Base-by-base conservation (phyloP, 1,140 invertebrate genomes). In the Harpegnathos saltator region DNA sequence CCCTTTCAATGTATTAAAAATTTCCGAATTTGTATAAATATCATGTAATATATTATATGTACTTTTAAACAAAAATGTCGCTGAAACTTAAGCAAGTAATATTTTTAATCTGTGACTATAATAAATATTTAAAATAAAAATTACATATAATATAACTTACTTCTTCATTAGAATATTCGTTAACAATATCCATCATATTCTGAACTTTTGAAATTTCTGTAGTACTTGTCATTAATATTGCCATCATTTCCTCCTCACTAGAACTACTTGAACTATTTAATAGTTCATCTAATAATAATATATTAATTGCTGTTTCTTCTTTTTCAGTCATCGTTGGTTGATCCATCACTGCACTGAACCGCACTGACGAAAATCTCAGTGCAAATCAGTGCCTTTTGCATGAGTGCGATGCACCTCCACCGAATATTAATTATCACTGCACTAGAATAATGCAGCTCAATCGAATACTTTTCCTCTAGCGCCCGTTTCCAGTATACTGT, bases 41-140 rank as follows among this genome's bases (percentile, higher is more conserved):
- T 62, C 15, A 17, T 62, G 15, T 62, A 62, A 62, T 62, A 29
- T 62, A 33, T 62, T 2, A 33, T 29, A 62, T n/a, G 59, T 62
- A 33, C 15, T n/a, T 33, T 33, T 33, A 33, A 33, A 33, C 29
- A 33, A 33, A 33, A 33, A n/a, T 62, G 24, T 29, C 59, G 59
- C 26, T 62, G 17, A 62, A 62, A 62, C 59, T n/a, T 62, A 61
- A 61, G 15, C 14, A 61, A 61, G 29, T 29, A 24, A 17, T 62
- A 62, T 1, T 33, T 62, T 17, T 3, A 33, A 33, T 33, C 5
- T 33, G 29, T 3, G 5, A 33, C 5, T 33, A 33, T 33, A 33
- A 62, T 15, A 62, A 62, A 33, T 62, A 9, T 61, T 61, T 29
- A 7, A 61, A 61, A 29, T 61, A 1, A 7, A 33, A 33, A 62